Percentiles rank a stretch among this genome's conserved stretches.
phyloP scores from a whole-genome alignment of 2,113 vertebrate species.

The Rhea americana region DNA sequence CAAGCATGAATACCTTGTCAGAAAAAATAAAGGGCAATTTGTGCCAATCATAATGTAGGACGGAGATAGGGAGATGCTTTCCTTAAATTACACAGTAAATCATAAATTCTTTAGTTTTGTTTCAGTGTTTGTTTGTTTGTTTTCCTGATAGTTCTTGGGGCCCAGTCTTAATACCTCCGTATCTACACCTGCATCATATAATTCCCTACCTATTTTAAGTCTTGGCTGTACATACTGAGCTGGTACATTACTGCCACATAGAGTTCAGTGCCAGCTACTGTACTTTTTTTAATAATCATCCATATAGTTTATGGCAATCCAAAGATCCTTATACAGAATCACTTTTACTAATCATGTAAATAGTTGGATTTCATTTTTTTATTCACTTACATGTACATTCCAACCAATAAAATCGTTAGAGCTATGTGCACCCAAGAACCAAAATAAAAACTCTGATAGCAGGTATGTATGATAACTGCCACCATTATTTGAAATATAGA shows the following conservation, averaged over 20 bases:
- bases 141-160: background rate
- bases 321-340: background rate
- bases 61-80: background rate
- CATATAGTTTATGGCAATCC: background rate
- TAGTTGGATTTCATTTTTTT: background rate
- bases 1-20: background rate
- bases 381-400: background rate
- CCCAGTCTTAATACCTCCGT: background rate
- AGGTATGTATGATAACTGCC: background rate
- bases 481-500: background rate
- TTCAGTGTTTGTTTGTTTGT: background rate
- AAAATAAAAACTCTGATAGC: background rate
- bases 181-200: conserved; percentile 19
- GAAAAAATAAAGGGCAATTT: background rate
- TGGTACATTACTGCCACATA: conserved; percentile 22
- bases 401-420: background rate
- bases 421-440: background rate
- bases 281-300: background rate
- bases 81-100: background rate
- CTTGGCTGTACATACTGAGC: conserved; percentile 5
- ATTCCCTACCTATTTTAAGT: conserved; percentile 29
- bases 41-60: background rate
- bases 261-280: conserved; percentile 50
- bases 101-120: background rate
- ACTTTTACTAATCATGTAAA: background rate